A percentile compares a stretch with the other conserved stretches of the same genome.
phyloP scores from a whole-genome alignment of 2,797 vertebrate species.

The Leptoclinus maculatus region DNA sequence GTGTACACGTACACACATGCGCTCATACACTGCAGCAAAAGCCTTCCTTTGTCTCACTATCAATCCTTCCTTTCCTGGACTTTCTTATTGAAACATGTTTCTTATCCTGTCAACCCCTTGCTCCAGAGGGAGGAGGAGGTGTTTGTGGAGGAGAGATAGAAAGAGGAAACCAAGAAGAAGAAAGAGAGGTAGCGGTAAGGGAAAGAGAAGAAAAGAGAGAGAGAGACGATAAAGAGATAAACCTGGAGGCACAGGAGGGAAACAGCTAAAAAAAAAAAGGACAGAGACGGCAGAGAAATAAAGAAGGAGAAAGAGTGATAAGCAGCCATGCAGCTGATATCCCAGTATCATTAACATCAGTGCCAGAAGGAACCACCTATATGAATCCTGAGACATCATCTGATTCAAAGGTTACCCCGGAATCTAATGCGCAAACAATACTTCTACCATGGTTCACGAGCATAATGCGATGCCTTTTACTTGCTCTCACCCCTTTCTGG shows the following conservation, averaged over 20 bases:
- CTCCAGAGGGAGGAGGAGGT: constrained; percentile 54
- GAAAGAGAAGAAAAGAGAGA: constrained; percentile 6
- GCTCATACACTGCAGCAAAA: constrained; percentile 79
- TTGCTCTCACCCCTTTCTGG: constrained; percentile 49
- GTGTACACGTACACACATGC: constrained; percentile 26
- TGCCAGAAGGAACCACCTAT: constrained; percentile 36
- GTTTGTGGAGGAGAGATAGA: constrained; percentile 48
- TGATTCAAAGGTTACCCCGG: constrained; percentile 58
- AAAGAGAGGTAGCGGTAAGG: not conserved
- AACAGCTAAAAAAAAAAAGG: not conserved
- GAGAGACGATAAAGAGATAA: constrained; percentile 18
- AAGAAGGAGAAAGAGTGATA: constrained; percentile 38
- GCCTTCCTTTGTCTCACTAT: constrained; percentile 74
- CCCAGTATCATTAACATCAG: constrained; percentile 64
- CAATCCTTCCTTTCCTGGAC: constrained; percentile 69
- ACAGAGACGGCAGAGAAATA: constrained; percentile 37
- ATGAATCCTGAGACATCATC: constrained; percentile 58
- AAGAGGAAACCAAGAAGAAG: not conserved
- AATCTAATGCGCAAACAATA: constrained; percentile 65
- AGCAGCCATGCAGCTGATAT: constrained; percentile 48
- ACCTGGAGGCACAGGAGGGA: not conserved
- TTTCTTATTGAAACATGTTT: constrained; percentile 70
- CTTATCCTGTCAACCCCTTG: constrained; percentile 68
- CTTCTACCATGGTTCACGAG: constrained; percentile 33
- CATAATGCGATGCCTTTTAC: constrained; percentile 49